A percentile compares a stretch with the other conserved stretches of the same genome.
Conservation (phyloP, 2,797 vertebrate genomes). For the Coreius guichenoti region DNA sequence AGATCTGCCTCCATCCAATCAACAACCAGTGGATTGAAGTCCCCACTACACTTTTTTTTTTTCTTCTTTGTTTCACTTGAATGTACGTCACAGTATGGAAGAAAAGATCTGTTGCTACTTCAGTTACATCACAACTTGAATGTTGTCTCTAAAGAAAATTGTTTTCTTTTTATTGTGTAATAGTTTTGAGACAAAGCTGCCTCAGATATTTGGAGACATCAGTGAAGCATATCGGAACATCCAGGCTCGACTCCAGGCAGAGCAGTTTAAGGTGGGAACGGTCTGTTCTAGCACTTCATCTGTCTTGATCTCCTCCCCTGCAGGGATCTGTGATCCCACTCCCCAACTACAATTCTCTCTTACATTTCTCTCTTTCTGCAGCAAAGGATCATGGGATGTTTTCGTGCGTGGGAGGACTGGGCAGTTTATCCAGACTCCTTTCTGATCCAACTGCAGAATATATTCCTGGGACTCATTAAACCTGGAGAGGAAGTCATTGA, state of each 20-base stretch:
- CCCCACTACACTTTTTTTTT: neutral
- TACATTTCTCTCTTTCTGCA: constrained; percentile 55
- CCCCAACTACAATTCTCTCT: neutral
- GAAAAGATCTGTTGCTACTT: neutral
- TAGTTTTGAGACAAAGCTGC: constrained; percentile 83
- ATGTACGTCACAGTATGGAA: neutral
- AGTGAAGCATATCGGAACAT: constrained; percentile 80
- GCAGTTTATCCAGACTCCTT: constrained; percentile 83
- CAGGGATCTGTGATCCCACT: neutral
- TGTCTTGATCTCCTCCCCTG: constrained; percentile 17
- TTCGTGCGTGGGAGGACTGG: constrained; percentile 86
- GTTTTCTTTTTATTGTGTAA: constrained; percentile 47
- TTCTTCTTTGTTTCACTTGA: neutral
- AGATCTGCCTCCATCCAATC: neutral
- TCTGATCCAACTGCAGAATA: constrained; percentile 83
- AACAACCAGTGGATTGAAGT: neutral
- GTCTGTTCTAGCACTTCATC: neutral
- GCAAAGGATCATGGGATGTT: constrained; percentile 84
- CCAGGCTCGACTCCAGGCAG: constrained; percentile 82
- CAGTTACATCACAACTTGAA: neutral
- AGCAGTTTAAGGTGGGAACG: constrained; percentile 82
- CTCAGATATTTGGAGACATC: constrained; percentile 81
- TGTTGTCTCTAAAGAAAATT: neutral
- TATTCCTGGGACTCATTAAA: constrained; percentile 82
- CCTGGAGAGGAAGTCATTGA: constrained; percentile 73